Evolutionary conservation across 1,140 invertebrate species (phyloP), one percentile per base, ranked within the genome.

Genomic region (Cydia amplana): DNA sequence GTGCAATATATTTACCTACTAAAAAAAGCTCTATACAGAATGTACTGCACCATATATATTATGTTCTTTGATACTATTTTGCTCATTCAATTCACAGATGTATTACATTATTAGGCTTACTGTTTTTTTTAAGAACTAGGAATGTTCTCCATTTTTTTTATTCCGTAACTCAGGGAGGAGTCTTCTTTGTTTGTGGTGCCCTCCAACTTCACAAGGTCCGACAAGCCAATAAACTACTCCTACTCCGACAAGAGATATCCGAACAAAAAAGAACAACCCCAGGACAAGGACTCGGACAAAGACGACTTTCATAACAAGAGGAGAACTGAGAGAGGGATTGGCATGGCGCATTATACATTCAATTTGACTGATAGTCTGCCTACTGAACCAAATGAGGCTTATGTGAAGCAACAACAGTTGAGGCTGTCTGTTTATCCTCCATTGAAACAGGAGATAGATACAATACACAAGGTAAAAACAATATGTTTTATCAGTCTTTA

Each of bases 151-250:
- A 51, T n/a, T 49, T 1, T 74, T 74, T n/a, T 87, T 79, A 85
- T 90, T 77, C 67, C 72, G 80, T 82, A 74, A 89, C 90, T 46
- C 76, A 90, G 91, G 77, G 77, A 93, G 93, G 80, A 92, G 86
- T 75, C 84, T n/a, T 95, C 95, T 43, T 89, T 96, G 20, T 96
- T 97, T 83, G 93, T 98, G 51, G 94, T 96, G 40, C 97, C 97
- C 28, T 93, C 95, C 16, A 93, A 95, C 16, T 98, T 98, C 85
- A 96, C 97, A 46, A 94, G 97, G 78, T 95, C 96, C 84, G 97
- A 98, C 81, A 95, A 93, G 9, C 93, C 95, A 32, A 94, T 95
- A 72, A 91, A 91, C 12, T 94, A 94, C 79, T 91, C 85, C 10
- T 93, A 94, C 79, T 93, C 93, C 67, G 87, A 91, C 20, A 93